Base-by-base conservation (phyloP, 2,888 invertebrate species). In the Drosophila hawaiiensis region DNA sequence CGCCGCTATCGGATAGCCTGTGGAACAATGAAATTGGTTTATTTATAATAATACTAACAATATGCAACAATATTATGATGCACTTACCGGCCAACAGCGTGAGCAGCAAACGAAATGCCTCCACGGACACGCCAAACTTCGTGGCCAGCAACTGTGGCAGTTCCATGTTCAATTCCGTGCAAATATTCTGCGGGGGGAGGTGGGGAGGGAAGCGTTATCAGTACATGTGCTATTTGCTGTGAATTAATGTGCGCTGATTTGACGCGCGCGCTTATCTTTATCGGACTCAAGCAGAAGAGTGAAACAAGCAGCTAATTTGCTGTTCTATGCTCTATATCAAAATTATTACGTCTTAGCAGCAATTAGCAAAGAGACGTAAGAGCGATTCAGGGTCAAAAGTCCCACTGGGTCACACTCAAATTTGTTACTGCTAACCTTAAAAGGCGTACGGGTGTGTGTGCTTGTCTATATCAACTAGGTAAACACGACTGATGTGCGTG, bases 1-100 rank as follows among this genome's bases (percentile, higher is more conserved):
- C 28, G 95, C 91, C 10, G 96, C 96, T 70, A 97, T 92, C 2
- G 97, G 97, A 92, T 97, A 97, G 64, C 96, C 97, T 97, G 31
- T 12, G 37, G 4, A 41, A 7, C 4, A n/a, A 28, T 28, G 3
- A 52, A n/a, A n/a, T 19, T 28, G 3, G 10, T n/a, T 19, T 19
- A 10, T 28, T 52, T 5, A 52, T 4, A n/a, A 52, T 52, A 19
- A 29, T 25, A 22, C 12, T 33, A 35, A 25, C 14, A n/a, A 6
- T 4, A 19, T 4, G n/a, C 10, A 29, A n/a, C n/a, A n/a, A n/a
- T n/a, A n/a, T n/a, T 52, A 16, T 9, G 16, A 4, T 7, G 25
- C 22, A 94, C 88, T 95, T 94, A 93, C 95, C 95, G 84, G 95
- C 93, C 25, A 96, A 75, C 71, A 96, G 94, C 0, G 96, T 95